These are phyloP conservation scores for Brachionus koreanus DNA, from an alignment of 1,140 invertebrate genomes.

Conservation along the genomic window DNA sequence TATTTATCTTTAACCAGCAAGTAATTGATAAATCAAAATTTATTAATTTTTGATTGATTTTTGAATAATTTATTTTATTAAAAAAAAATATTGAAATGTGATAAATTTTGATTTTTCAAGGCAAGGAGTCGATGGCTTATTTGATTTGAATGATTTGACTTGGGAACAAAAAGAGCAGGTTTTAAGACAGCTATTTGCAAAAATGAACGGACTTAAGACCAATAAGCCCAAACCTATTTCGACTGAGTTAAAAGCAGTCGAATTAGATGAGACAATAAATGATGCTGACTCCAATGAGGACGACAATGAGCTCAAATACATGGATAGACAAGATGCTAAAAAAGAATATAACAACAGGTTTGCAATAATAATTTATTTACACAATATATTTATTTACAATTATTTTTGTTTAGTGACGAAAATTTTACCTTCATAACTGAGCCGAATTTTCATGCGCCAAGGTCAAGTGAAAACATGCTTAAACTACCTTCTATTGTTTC, in stretches of 20 bases:
- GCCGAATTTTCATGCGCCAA: neutral
- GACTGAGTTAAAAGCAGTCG: neutral
- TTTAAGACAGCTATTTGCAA: conserved; percentile 55
- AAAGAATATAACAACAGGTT: neutral
- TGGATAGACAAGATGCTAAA: neutral
- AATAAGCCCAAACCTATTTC: neutral
- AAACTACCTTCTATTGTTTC: conserved; percentile 20
- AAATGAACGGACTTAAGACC: conserved; percentile 53
- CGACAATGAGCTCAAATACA: conserved; percentile 9
- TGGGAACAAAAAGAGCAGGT: conserved; percentile 59
- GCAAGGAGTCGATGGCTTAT: conserved; percentile 50
- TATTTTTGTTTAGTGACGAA: neutral
- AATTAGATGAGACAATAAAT: neutral
- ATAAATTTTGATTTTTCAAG: conserved; percentile 46
- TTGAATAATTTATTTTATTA: conserved; percentile 42
- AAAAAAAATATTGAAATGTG: neutral
- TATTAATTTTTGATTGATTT: conserved; percentile 44
- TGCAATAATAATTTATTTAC: neutral
- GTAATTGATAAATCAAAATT: neutral
- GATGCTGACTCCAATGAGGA: conserved; percentile 32
- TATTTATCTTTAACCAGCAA: neutral
- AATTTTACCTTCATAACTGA: conserved; percentile 22
- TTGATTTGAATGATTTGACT: conserved; percentile 57
- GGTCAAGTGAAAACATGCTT: neutral
- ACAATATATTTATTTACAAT: neutral